Evolutionary conservation across 2,888 invertebrate species (phyloP).

Genomic region (Nesidiocoris tenuis): DNA sequence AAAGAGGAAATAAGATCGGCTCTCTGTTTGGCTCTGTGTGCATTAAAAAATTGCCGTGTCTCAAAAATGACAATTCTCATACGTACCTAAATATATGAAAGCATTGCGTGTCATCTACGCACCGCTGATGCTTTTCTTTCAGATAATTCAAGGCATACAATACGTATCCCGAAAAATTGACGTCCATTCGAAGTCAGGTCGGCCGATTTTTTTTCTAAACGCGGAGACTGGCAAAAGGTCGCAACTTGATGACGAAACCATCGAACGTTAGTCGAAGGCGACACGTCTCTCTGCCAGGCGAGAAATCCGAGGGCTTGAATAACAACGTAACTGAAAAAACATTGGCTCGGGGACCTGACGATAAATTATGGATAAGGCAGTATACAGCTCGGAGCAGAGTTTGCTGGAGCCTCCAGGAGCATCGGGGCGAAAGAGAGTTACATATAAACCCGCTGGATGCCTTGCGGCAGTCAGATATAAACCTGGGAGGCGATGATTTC

Average conservation of each 20-base stretch:
- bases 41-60: too few relatives aligned
- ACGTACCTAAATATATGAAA: too few relatives aligned
- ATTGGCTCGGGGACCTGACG: neutral
- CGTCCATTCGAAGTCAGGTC: too few relatives aligned
- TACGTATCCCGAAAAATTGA: too few relatives aligned
- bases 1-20: too few relatives aligned
- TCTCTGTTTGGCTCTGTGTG: too few relatives aligned
- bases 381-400: neutral
- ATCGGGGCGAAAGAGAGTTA: neutral
- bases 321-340: neutral
- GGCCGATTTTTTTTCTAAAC: too few relatives aligned
- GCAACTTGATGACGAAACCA: neutral
- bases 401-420: neutral
- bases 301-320: neutral
- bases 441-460: neutral
- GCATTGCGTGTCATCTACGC: too few relatives aligned
- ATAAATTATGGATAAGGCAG: neutral
- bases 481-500: neutral
- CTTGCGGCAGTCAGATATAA: neutral
- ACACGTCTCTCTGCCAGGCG: neutral
- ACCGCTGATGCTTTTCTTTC: too few relatives aligned
- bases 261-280: neutral
- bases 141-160: too few relatives aligned
- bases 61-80: too few relatives aligned
- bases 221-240: neutral